Conservation (phyloP, 2,888 invertebrate species). For the Mesorhabditis sp. region DNA sequence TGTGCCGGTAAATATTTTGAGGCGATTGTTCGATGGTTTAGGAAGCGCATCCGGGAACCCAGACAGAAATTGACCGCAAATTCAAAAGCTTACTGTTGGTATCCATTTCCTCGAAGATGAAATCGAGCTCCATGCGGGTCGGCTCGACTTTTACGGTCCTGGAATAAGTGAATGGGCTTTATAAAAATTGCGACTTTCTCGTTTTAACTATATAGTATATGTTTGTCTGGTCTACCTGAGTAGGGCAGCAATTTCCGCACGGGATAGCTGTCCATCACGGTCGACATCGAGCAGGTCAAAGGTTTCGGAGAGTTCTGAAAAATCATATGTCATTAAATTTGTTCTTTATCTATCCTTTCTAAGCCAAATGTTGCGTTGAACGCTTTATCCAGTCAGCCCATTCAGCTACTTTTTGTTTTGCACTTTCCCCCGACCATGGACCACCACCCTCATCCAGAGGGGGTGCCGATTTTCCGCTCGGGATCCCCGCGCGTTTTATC, state of each 20-base stretch:
- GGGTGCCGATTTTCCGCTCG: no score
- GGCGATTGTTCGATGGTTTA: no score
- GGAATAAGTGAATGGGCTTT: not conserved
- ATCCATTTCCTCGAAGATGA: slow-evolving; percentile 55
- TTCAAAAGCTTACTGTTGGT: slow-evolving; percentile 36
- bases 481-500: no score
- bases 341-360: no score
- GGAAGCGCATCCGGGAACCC: no score
- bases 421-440: no score
- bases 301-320: slow-evolving; percentile 53
- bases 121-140: slow-evolving; percentile 52
- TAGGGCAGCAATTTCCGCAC: slow-evolving; percentile 52
- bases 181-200: not conserved
- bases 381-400: no score
- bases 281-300: slow-evolving; percentile 55
- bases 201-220: not conserved
- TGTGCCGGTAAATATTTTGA: no score
- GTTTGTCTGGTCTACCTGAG: slow-evolving; percentile 20
- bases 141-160: slow-evolving; percentile 51
- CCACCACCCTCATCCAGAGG: no score
- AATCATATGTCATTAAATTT: not conserved
- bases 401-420: no score
- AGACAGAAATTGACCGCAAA: no score
- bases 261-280: slow-evolving; percentile 50
- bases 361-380: no score